A percentile compares a stretch with the other conserved stretches of the same genome.
Conservation (phyloP, 2,113 vertebrate genomes). For the Scomber scombrus region DNA sequence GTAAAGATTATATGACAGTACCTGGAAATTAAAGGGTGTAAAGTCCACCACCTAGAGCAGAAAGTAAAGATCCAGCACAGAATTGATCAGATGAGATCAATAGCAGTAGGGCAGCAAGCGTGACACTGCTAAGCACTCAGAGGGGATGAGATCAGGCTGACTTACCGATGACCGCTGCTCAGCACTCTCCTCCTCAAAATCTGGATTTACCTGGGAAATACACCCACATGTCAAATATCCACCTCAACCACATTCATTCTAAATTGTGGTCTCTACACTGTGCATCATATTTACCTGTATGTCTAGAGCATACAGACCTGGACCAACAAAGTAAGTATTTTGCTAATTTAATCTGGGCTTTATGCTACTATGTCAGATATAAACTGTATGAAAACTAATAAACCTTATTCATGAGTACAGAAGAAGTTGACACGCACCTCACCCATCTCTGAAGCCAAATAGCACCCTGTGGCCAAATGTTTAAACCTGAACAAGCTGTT, state of each 20-base stretch:
- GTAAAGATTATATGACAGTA: slow-evolving; percentile 63
- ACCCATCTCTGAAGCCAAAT: slow-evolving; percentile 95
- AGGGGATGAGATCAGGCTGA: slow-evolving; percentile 41
- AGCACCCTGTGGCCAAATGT: slow-evolving; percentile 96
- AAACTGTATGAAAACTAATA: background rate
- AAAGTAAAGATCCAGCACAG: slow-evolving; percentile 66
- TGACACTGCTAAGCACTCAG: slow-evolving; percentile 17
- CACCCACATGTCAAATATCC: slow-evolving; percentile 9
- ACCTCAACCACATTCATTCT: background rate
- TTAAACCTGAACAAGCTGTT: slow-evolving; percentile 99
- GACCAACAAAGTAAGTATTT: background rate
- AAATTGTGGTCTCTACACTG: background rate
- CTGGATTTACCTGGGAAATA: slow-evolving; percentile 92
- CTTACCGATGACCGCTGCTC: slow-evolving; percentile 95
- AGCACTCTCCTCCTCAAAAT: slow-evolving; percentile 95
- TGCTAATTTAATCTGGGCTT: background rate
- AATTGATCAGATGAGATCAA: slow-evolving; percentile 22
- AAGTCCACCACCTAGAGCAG: slow-evolving; percentile 84
- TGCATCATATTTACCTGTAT: background rate
- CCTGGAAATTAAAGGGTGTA: slow-evolving; percentile 88
- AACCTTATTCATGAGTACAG: background rate
- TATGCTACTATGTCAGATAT: background rate
- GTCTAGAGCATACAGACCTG: background rate
- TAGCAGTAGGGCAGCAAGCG: background rate
- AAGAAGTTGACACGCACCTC: slow-evolving; percentile 70